These are phyloP conservation scores for Pangasius macronema DNA, from an alignment of 2,797 vertebrate species.

Conservation along the genomic window DNA sequence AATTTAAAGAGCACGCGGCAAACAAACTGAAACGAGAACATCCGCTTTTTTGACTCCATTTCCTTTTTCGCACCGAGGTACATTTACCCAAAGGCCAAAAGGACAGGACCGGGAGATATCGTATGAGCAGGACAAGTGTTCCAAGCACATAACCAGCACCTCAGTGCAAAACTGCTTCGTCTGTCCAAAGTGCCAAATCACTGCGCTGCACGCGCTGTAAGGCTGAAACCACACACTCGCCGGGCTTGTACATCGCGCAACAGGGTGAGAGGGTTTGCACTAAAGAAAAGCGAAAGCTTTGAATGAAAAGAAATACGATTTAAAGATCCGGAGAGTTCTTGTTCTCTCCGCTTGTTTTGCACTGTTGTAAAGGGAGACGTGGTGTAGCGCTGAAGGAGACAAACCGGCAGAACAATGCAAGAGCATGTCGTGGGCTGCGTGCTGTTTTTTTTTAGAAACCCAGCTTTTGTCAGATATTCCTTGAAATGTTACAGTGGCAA, in stretches of 20 bases:
- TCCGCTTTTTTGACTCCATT: not conserved
- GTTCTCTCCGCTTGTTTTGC: constrained; percentile 24
- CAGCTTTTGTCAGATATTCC: not conserved
- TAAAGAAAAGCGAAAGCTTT: constrained; percentile 67
- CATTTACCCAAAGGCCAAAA: constrained; percentile 41
- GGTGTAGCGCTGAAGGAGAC: constrained; percentile 34
- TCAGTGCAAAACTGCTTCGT: constrained; percentile 76
- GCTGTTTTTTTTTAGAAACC: not conserved
- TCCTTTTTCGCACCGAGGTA: constrained; percentile 1
- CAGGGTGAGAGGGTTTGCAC: constrained; percentile 74
- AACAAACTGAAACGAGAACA: not conserved
- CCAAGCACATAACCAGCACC: constrained; percentile 78
- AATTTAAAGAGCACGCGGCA: not conserved
- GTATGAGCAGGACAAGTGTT: constrained; percentile 66
- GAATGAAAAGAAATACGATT: constrained; percentile 67
- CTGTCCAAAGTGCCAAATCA: constrained; percentile 81
- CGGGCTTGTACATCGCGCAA: constrained; percentile 35
- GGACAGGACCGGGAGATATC: constrained; percentile 64
- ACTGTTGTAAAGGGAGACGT: constrained; percentile 44
- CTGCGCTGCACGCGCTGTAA: constrained; percentile 61
- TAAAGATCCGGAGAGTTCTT: constrained; percentile 42
- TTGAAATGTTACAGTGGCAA: not conserved
- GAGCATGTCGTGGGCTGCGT: constrained; percentile 18
- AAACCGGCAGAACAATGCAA: constrained; percentile 41
- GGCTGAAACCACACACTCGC: constrained; percentile 24